Conservation (phyloP, 2,113 vertebrate genomes). For the Plectropomus leopardus region DNA sequence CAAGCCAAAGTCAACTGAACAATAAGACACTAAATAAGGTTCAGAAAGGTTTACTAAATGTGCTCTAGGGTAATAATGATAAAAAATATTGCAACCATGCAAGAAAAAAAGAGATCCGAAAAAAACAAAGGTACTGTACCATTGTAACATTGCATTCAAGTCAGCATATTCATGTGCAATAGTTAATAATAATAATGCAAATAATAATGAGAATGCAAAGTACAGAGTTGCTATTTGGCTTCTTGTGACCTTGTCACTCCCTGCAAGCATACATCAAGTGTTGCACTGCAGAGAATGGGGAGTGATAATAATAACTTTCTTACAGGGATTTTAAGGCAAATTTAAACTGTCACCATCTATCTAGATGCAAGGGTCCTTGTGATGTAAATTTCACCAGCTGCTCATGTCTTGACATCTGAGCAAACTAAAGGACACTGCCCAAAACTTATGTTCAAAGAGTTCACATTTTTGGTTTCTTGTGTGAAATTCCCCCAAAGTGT, state of each 20-base stretch:
- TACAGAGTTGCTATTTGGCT: neutral
- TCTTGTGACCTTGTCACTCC: no score
- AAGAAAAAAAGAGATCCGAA: neutral
- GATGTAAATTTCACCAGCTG: neutral
- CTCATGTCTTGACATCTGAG: neutral
- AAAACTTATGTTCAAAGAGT: no score
- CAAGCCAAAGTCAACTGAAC: neutral
- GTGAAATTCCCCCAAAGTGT: no score
- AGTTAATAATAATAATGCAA: neutral
- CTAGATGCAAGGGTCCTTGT: neutral
- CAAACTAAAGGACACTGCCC: no score
- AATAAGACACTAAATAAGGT: neutral
- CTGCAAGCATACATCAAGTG: no score
- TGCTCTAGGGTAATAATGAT: neutral
- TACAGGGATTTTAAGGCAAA: neutral
- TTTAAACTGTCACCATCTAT: neutral
- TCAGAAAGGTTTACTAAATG: neutral
- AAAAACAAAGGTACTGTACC: neutral
- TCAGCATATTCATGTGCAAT: neutral
- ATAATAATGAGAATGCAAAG: neutral
- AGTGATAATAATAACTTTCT: neutral
- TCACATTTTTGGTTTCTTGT: no score
- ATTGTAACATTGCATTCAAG: neutral
- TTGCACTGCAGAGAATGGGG: neutral
- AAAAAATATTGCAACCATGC: neutral